phyloP scores from a whole-genome alignment of 2,797 vertebrate species.

The Urophycis tenuis region DNA sequence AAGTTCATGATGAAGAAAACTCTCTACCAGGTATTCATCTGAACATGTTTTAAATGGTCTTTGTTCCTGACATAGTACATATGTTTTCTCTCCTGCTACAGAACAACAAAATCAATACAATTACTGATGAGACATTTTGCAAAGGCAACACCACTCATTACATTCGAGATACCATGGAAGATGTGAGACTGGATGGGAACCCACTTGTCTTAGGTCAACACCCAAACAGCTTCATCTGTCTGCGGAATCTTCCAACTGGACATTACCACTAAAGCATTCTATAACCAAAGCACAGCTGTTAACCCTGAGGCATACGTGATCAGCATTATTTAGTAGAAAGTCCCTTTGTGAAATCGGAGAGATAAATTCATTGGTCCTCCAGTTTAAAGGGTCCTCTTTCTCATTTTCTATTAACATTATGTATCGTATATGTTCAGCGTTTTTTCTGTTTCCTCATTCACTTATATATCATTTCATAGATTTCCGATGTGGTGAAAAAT shows the following conservation, averaged over 20 bases:
- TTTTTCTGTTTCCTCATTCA: background rate
- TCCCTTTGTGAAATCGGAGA: background rate
- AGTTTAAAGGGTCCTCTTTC: background rate
- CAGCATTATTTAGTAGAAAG: background rate
- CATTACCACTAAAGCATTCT: constrained; percentile 68
- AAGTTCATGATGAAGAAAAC: constrained; percentile 24
- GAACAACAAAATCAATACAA: constrained; percentile 85
- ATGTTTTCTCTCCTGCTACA: constrained; percentile 52
- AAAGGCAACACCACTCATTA: constrained; percentile 82
- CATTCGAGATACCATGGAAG: constrained; percentile 76
- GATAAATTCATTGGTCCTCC: background rate
- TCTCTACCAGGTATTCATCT: background rate
- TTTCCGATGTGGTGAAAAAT: background rate
- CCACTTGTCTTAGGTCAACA: constrained; percentile 77
- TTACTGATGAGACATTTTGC: constrained; percentile 90
- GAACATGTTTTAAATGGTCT: constrained; percentile 1
- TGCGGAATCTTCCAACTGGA: constrained; percentile 79
- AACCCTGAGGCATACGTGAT: background rate
- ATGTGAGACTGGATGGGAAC: constrained; percentile 88
- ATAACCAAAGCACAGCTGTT: constrained; percentile 5
- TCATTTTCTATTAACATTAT: background rate
- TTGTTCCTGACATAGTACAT: background rate
- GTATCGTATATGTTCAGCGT: background rate
- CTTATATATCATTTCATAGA: background rate
- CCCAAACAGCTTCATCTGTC: constrained; percentile 86